Conservation (phyloP, 1,140 invertebrate species). For the Pissodes strobi region DNA sequence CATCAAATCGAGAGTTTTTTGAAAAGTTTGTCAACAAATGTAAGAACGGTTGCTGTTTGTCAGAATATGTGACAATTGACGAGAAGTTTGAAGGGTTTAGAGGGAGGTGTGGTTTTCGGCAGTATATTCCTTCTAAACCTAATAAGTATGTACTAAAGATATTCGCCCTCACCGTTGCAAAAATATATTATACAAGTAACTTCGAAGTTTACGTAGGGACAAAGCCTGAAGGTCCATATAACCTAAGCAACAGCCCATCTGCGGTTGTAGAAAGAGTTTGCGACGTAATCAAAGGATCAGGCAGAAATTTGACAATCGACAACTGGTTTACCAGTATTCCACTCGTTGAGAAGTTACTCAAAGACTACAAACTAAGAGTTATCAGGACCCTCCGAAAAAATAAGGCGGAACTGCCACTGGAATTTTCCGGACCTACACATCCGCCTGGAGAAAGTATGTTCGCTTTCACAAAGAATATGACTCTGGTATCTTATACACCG, state of each 20-base stretch:
- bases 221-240: slow-evolving; percentile 22
- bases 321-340: slow-evolving; percentile 15
- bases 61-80: slow-evolving; percentile 26
- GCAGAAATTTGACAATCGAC: slow-evolving; percentile 27
- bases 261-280: slow-evolving; percentile 22
- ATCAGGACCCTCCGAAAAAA: slow-evolving; percentile 33
- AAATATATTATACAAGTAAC: slow-evolving; percentile 5
- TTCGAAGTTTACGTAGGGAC: slow-evolving; percentile 36
- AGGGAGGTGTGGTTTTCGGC: slow-evolving; percentile 4
- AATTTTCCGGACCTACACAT: slow-evolving; percentile 4
- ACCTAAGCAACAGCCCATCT: not conserved
- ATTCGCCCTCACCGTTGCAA: not conserved
- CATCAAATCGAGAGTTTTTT: slow-evolving; percentile 39
- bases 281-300: slow-evolving; percentile 20
- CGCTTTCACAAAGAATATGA: slow-evolving; percentile 8
- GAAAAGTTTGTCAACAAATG: slow-evolving; percentile 45
- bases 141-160: slow-evolving; percentile 14
- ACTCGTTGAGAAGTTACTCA: slow-evolving; percentile 15
- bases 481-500: too few species aligned
- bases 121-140: slow-evolving; percentile 13
- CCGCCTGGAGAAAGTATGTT: slow-evolving; percentile 11
- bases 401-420: slow-evolving; percentile 14
- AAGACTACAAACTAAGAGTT: slow-evolving; percentile 15
- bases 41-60: slow-evolving; percentile 29
- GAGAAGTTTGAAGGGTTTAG: slow-evolving; percentile 12